Evolutionary conservation across 2,797 vertebrate species (phyloP), one percentile per base, ranked within the genome.

Genomic region (Sciaenops ocellatus): DNA sequence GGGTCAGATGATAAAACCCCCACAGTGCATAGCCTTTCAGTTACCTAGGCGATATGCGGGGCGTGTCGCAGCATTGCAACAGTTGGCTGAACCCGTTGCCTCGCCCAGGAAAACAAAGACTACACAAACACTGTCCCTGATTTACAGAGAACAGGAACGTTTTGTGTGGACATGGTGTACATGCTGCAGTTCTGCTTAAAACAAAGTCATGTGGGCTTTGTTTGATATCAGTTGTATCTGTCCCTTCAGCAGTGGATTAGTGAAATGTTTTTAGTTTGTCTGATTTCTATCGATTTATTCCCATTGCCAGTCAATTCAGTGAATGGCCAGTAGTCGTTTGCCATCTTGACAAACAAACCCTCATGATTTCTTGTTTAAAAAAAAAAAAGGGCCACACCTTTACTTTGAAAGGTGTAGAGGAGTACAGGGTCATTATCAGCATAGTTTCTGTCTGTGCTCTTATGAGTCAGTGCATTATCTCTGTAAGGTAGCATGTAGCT

Each of bases 61-160:
- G 92, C 6, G 91, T 91, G 91, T 92, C 78, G n/a, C 76, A 61
- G 79, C 79, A 79, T 88, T 91, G 78, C 79, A 90, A 89, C 86
- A 86, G 88, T 90, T 89, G 88, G 73, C 89, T 90, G 89, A 90
- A 87, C 74, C 61, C 70, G 1, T 22, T 71, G 91, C 87, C 89
- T 89, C 85, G 67, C 90, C 89, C 89, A 76, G 80, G 76, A 81
- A 89, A 82, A 91, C 86, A 90, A 90, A 91, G 83, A 73, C 83
- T 76, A 66, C 85, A 86, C 87, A 89, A 90, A 88, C 79, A 78
- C 82, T 48, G 78, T 41, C 78, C 55, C 72, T 82, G 85, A 89
- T 87, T 88, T 90, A 78, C 81, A 69, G 79, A 80, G 68, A 87
- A 73, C 68, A 57, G 68, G 52, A 60, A 56, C 6, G 30, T 65